Percentiles rank a stretch among this genome's conserved stretches.
Conservation (phyloP, 2,797 vertebrate genomes). For the Peromyscus eremicus region DNA sequence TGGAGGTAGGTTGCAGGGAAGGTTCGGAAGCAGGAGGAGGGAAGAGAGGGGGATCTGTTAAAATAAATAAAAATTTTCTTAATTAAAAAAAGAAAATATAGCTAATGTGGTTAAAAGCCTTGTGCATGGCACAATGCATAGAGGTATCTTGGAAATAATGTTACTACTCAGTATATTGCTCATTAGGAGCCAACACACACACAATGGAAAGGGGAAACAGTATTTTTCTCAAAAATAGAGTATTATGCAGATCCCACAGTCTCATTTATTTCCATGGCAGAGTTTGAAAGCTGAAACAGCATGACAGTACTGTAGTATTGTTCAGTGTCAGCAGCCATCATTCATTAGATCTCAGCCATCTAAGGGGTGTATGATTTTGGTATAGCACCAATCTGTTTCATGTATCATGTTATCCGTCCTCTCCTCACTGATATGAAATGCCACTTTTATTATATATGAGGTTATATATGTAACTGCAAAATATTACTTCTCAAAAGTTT, state of each 20-base stretch:
- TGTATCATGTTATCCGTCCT: neutral
- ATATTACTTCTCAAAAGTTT: neutral
- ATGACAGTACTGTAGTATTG: neutral
- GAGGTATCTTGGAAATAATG: neutral
- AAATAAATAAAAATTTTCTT: no score
- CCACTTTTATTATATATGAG: neutral
- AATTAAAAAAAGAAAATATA: no score
- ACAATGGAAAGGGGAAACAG: neutral
- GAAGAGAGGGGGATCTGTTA: no score
- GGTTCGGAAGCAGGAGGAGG: no score
- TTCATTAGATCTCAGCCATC: neutral
- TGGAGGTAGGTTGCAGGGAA: no score
- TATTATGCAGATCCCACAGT: accelerated
- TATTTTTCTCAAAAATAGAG: neutral
- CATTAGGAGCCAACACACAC: neutral
- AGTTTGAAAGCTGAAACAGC: neutral
- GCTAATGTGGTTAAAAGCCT: neutral
- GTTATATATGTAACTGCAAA: neutral
- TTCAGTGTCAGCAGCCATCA: neutral
- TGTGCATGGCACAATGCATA: neutral
- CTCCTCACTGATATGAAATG: neutral
- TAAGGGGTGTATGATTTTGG: neutral
- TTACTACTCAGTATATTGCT: neutral
- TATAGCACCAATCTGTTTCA: neutral
- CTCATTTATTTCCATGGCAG: neutral